A percentile compares a stretch with the other conserved stretches of the same genome.
phyloP scores from a whole-genome alignment of 1,140 invertebrate species.

The Nephotettix cincticeps region DNA sequence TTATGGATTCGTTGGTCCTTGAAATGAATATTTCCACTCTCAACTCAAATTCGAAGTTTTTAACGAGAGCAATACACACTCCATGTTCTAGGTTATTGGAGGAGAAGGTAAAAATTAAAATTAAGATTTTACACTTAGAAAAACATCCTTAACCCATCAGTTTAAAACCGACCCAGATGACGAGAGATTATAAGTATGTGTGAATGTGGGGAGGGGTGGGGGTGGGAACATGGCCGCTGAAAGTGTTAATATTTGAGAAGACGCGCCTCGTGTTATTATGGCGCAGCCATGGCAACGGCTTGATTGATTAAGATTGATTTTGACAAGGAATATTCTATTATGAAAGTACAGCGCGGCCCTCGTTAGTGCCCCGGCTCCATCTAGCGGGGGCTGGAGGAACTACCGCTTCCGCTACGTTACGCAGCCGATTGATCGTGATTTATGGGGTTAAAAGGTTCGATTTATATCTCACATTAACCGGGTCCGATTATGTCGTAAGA shows the following conservation, averaged over 20 bases:
- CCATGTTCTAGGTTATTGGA: no score
- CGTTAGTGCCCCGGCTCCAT: background rate
- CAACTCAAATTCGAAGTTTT: no score
- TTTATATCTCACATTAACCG: no score
- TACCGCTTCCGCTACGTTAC: background rate
- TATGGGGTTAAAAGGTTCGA: background rate
- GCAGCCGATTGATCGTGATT: background rate
- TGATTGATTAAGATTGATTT: conserved; percentile 33
- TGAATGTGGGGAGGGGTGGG: background rate
- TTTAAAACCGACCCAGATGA: no score
- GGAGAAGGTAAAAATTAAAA: no score
- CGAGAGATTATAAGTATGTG: background rate
- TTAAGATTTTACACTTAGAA: no score
- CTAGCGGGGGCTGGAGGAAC: no score
- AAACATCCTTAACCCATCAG: no score
- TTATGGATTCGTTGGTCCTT: no score
- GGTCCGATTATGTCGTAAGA: no score
- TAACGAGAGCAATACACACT: no score
- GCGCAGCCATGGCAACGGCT: conserved; percentile 21
- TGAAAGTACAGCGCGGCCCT: background rate
- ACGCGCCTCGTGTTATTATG: conserved; percentile 22
- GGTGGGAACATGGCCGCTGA: background rate
- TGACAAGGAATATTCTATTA: conserved; percentile 34
- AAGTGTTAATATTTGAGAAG: conserved; percentile 23
- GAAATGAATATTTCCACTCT: no score